phyloP scores from a whole-genome alignment of 2,888 invertebrate species.

The Hetaerina titia region DNA sequence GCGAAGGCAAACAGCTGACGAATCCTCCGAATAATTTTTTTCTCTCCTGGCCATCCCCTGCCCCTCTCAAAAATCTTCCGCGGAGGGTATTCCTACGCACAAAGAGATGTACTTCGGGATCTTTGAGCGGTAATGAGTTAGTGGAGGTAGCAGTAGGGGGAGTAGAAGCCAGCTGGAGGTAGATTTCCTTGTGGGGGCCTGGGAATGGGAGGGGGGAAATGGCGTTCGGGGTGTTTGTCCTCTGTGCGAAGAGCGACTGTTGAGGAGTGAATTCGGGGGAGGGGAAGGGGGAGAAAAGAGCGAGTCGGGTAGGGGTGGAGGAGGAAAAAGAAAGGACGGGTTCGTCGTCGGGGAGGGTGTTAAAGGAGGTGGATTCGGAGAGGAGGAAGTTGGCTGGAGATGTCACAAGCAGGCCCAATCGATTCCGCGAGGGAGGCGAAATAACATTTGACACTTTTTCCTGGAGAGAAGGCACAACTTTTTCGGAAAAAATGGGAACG shows the following conservation, averaged over 20 bases:
- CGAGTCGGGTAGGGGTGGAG: background rate
- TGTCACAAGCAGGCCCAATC: constrained; percentile 1
- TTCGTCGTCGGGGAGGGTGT: background rate
- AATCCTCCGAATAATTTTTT: background rate
- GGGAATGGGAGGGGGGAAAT: too few relatives aligned
- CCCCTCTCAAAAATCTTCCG: background rate
- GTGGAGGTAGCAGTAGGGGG: too few relatives aligned
- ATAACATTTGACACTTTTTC: constrained; percentile 3
- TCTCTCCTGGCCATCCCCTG: background rate
- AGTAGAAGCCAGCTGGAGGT: too few relatives aligned
- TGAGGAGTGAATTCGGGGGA: too few relatives aligned
- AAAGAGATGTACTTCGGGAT: background rate
- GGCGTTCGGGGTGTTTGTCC: too few relatives aligned
- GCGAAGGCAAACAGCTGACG: constrained; percentile 10
- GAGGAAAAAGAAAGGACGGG: too few relatives aligned
- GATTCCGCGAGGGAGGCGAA: background rate
- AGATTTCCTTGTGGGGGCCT: too few relatives aligned
- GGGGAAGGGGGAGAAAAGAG: background rate
- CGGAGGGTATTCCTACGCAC: background rate
- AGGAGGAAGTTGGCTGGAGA: constrained; percentile 1
- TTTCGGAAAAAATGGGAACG: background rate
- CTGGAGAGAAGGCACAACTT: background rate
- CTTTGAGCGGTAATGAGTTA: background rate
- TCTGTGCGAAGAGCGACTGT: too few relatives aligned
- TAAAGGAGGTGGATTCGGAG: background rate